Evolutionary conservation across 2,797 vertebrate genomes (phyloP), one percentile per base, ranked within the genome.

Genomic region (Enteromius afrohamiltoni): DNA sequence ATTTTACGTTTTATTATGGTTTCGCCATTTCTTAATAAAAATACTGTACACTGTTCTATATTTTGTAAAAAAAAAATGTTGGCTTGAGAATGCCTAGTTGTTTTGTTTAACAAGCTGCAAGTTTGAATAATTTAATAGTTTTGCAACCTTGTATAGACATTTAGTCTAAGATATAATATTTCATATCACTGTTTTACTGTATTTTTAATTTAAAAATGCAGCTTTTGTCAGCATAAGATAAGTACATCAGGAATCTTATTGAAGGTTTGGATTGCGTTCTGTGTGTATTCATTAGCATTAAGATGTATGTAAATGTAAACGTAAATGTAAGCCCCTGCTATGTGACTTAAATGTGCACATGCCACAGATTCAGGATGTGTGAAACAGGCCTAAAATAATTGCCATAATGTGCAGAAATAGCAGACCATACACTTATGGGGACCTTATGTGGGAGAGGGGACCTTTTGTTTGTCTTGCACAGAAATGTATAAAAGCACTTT

Each of bases 281-380:
- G 47, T n/a, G 47, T 74, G 6, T 53, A 53, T 51, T 53, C 69
- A 34, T 74, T 37, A 53, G 19, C 73, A 58, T 55, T 75, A 37
- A 34, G 6, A 40, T 75, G 1, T 11, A 10, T 42, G 10, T 45
- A 11, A 2, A 40, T 37, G 37, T 31, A 31, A 51, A 73, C 49
- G 3, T 21, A 74, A 34, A 31, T n/a, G 17, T 26, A 74, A 23
- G 6, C 9, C 9, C 4, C 29, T 53, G 4, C 53, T 51, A 37
- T 2, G 3, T 1, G 5, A 23, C 13, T 23, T 53, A 34, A 74
- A n/a, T 34, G 10, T 13, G n/a, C 21, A 74, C 11, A 53, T 53
- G 49, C 19, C 29, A 14, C 49, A 74, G 31, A 74, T 53, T 31
- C 29, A 53, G 19, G 21, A 75, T 62, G 60, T 62, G 60, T 62